Conservation (phyloP, 2,888 invertebrate species). For the Philereme vetulata region DNA sequence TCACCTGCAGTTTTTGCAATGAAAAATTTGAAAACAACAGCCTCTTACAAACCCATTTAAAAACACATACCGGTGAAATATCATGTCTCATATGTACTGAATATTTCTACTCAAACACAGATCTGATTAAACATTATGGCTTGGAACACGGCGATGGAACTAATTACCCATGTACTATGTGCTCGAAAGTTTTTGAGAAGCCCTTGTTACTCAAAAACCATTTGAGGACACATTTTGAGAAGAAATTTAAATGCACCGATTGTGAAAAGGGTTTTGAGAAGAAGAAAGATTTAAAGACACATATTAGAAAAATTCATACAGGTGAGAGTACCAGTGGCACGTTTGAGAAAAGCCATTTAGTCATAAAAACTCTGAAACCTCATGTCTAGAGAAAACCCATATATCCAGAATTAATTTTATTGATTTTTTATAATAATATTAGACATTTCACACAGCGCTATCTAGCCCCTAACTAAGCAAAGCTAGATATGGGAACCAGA, state of each 20-base stretch:
- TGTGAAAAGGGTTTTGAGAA: constrained; percentile 66
- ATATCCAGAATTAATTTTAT: too few species aligned
- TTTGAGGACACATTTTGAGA: constrained; percentile 57
- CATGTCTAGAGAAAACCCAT: too few species aligned
- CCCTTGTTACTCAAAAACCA: constrained; percentile 64
- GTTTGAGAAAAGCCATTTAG: too few species aligned
- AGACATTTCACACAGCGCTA: too few species aligned
- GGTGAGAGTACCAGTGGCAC: constrained; percentile 58
- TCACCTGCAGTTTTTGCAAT: constrained; percentile 53
- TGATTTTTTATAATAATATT: too few species aligned
- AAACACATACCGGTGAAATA: constrained; percentile 59
- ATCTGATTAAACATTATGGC: constrained; percentile 63
- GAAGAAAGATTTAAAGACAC: constrained; percentile 72
- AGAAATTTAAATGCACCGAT: constrained; percentile 62
- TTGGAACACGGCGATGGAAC: constrained; percentile 51
- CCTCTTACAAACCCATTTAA: constrained; percentile 56
- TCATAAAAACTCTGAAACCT: too few species aligned
- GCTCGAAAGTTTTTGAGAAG: constrained; percentile 58
- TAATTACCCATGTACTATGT: constrained; percentile 60
- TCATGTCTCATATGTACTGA: constrained; percentile 58
- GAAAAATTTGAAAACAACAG: constrained; percentile 57
- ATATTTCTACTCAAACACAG: constrained; percentile 58
- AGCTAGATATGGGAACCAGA: too few species aligned
- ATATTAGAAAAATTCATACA: constrained; percentile 65
- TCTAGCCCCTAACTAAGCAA: too few species aligned